Evolutionary conservation across 2,113 vertebrate genomes (phyloP).

Genomic region (Ibidorhyncha struthersii): DNA sequence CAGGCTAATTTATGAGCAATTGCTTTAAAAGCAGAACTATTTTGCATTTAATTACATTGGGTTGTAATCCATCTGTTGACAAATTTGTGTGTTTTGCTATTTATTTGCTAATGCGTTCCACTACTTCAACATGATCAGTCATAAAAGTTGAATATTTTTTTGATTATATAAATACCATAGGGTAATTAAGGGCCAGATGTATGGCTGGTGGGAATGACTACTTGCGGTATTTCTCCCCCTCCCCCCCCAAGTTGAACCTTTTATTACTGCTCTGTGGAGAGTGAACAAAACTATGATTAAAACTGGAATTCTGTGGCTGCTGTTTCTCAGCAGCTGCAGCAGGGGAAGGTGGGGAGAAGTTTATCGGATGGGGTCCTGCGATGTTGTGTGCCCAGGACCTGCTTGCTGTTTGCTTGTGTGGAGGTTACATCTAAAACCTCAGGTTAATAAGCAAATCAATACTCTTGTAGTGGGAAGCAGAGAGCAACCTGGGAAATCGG

Average conservation of each 20-base stretch:
- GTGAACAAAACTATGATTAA: constrained; percentile 44
- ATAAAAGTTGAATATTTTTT: constrained; percentile 66
- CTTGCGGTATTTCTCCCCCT: background rate
- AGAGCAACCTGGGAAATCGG: background rate
- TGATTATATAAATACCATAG: constrained; percentile 62
- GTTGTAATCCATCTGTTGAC: constrained; percentile 76
- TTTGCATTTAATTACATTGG: constrained; percentile 71
- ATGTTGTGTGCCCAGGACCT: background rate
- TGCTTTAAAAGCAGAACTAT: constrained; percentile 72
- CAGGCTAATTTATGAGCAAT: constrained; percentile 75
- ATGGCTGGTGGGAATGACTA: constrained; percentile 37
- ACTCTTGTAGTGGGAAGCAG: background rate
- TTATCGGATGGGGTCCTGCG: rapidly evolving
- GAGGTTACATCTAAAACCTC: background rate
- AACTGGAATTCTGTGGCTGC: constrained; percentile 3
- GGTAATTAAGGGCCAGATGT: constrained; percentile 69
- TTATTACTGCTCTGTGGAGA: constrained; percentile 31
- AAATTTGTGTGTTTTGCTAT: constrained; percentile 69
- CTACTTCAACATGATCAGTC: constrained; percentile 58
- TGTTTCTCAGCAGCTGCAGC: background rate
- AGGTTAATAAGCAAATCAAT: rapidly evolving
- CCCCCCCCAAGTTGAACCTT: background rate
- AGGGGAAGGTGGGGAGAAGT: background rate
- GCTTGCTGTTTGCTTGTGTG: background rate
- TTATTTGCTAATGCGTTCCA: constrained; percentile 70